These are phyloP conservation scores for Drosophila suboccidentalis DNA, from an alignment of 2,888 invertebrate genomes.

Conservation along the genomic window DNA sequence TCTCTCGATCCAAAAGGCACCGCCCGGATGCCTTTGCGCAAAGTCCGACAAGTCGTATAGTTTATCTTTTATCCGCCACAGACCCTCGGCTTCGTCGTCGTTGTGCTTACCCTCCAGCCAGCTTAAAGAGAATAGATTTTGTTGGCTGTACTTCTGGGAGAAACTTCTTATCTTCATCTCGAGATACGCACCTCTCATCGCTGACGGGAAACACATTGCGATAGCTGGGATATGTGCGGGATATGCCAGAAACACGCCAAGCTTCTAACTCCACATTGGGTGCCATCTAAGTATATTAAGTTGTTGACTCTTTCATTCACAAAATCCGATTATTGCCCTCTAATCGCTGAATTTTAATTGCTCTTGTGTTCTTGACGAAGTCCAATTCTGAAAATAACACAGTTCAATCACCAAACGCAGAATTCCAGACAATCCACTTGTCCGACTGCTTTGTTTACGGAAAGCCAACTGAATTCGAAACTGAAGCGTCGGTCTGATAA, in stretches of 20 bases:
- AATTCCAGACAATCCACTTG: constrained; percentile 13
- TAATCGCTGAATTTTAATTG: constrained; percentile 1
- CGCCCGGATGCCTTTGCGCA: constrained; percentile 93
- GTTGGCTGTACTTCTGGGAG: not conserved
- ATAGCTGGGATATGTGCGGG: constrained; percentile 82
- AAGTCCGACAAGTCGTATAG: constrained; percentile 94
- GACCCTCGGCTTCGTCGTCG: constrained; percentile 90
- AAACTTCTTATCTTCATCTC: not conserved
- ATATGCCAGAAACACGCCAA: constrained; percentile 81
- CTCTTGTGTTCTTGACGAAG: constrained; percentile 31
- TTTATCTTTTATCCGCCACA: constrained; percentile 91
- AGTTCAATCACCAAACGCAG: constrained; percentile 24
- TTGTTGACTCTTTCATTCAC: constrained; percentile 7
- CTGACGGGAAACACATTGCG: constrained; percentile 65
- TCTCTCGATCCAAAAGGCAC: constrained; percentile 90
- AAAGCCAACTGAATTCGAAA: constrained; percentile 8
- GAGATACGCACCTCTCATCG: constrained; percentile 69
- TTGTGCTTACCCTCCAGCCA: constrained; percentile 89
- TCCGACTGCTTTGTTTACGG: constrained; percentile 47
- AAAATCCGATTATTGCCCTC: constrained; percentile 6
- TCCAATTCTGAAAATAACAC: constrained; percentile 43
- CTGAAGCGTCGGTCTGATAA: constrained; percentile 43
- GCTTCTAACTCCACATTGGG: constrained; percentile 56
- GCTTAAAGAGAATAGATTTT: constrained; percentile 53
- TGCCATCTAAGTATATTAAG: constrained; percentile 51